Evolutionary conservation across 2,888 invertebrate species (phyloP).

Genomic region (Leucoma salicis): DNA sequence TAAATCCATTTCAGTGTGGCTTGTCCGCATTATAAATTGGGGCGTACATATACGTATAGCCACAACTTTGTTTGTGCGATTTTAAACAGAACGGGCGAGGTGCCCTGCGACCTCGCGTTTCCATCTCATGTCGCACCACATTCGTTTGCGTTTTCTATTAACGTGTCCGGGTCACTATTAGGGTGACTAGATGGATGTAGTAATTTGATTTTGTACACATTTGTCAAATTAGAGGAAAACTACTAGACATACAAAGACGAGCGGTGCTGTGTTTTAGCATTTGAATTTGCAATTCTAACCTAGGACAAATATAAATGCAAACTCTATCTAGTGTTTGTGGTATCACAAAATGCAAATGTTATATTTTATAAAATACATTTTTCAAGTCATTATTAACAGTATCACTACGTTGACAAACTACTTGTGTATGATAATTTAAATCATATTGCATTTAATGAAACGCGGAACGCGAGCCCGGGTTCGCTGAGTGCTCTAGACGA

Average conservation of each 20-base stretch:
- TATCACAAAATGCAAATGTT: conserved; percentile 15
- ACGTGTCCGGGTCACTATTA: conserved; percentile 67
- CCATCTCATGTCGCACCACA: conserved; percentile 59
- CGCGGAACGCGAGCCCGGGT: conserved; percentile 49
- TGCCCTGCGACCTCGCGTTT: conserved; percentile 55
- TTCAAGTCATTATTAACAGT: conserved; percentile 46
- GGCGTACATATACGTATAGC: conserved; percentile 44
- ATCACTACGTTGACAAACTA: conserved; percentile 55
- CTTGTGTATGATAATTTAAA: conserved; percentile 69
- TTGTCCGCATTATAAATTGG: conserved; percentile 81
- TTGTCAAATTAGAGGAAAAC: conserved; percentile 52
- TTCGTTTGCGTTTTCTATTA: conserved; percentile 75
- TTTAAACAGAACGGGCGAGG: conserved; percentile 39
- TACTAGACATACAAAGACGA: conserved; percentile 28
- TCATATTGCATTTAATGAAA: conserved; percentile 76
- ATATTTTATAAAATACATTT: conserved; percentile 13
- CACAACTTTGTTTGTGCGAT: conserved; percentile 41
- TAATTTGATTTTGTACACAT: conserved; percentile 66
- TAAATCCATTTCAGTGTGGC: conserved; percentile 81
- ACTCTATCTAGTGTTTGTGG: conserved; percentile 16
- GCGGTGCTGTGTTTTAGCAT: conserved; percentile 21
- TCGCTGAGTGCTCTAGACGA: conserved; percentile 70
- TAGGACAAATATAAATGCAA: conserved; percentile 14
- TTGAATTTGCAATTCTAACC: conserved; percentile 31
- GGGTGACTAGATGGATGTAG: conserved; percentile 62